Evolutionary conservation across 1,140 invertebrate species (phyloP), one percentile per base, ranked within the genome.

Genomic region (Eumeta japonica): DNA sequence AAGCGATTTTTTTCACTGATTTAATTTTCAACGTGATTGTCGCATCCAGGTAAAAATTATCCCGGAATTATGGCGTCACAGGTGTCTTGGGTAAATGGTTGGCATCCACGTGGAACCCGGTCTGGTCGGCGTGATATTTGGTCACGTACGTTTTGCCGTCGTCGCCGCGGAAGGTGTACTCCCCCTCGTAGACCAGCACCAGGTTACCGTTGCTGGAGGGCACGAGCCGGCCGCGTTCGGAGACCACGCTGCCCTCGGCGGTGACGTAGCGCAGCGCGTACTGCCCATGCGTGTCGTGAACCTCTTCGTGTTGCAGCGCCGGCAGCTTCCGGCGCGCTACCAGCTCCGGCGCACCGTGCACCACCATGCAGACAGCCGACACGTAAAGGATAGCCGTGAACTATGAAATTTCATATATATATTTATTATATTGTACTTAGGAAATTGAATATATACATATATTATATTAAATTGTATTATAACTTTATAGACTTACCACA

Each of bases 21-120:
- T 24, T 7, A 24, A 24, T 24, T 24, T n/a, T 24, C n/a, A 24
- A 24, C 20, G 20, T 24, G n/a, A n/a, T n/a, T n/a, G n/a, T n/a
- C n/a, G n/a, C n/a, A n/a, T n/a, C n/a, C n/a, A n/a, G n/a, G n/a
- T n/a, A n/a, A n/a, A n/a, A n/a, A n/a, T n/a, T n/a, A n/a, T n/a
- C n/a, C 20, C n/a, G n/a, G 20, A 7, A 24, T 7, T n/a, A 24
- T 7, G 20, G n/a, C 7, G 7, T 24, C n/a, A 7, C 7, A n/a
- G 64, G 35, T 10, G 45, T 38, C 12, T 51, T 43, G 4, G 76
- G 76, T 12, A 78, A 48, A 48, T 76, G 72, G 9, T 58, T 53
- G 11, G 67, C 64, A 7, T 55, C 46, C 10, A 58, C 58, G 24
- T 55, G 55, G 58, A 68, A 70, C 27, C 65, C 68, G n/a, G 52